Evolutionary conservation across 2,888 invertebrate species (phyloP).

Genomic region (Loripinus fragilis): DNA sequence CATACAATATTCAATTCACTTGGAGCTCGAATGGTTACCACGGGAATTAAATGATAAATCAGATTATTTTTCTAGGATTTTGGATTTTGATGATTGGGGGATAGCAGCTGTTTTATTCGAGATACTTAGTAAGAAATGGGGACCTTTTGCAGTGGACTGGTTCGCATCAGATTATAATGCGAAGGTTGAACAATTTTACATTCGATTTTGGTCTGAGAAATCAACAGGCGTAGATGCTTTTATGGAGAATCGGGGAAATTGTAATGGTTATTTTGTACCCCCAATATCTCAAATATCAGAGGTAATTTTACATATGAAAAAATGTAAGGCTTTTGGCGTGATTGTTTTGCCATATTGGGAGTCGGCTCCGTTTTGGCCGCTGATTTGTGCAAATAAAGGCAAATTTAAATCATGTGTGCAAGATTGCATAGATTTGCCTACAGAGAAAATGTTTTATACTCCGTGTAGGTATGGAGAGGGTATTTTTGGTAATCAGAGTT

Average conservation of each 20-base stretch:
- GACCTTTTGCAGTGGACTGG: slow-evolving; percentile 31
- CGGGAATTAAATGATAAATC: neutral
- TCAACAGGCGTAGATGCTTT: slow-evolving; percentile 12
- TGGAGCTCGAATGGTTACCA: neutral
- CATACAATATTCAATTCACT: neutral
- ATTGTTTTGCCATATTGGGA: slow-evolving; percentile 18
- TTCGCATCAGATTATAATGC: slow-evolving; percentile 32
- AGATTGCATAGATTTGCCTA: neutral
- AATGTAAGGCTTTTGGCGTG: slow-evolving; percentile 1
- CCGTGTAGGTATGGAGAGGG: neutral
- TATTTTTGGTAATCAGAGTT: neutral
- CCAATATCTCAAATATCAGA: slow-evolving; percentile 1
- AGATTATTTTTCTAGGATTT: neutral
- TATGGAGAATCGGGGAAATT: slow-evolving; percentile 11
- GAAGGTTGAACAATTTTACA: slow-evolving; percentile 31
- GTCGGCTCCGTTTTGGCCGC: slow-evolving; percentile 19
- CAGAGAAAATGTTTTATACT: neutral
- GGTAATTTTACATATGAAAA: slow-evolving; percentile 10
- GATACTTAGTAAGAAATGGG: slow-evolving; percentile 13
- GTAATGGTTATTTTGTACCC: slow-evolving; percentile 20
- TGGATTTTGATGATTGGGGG: neutral
- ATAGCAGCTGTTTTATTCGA: neutral
- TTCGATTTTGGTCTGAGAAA: slow-evolving; percentile 31
- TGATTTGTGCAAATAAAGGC: neutral
- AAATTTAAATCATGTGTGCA: neutral